phyloP scores from a whole-genome alignment of 35 echinoderm and acorn worm genomes.

The Ptychodera flava region DNA sequence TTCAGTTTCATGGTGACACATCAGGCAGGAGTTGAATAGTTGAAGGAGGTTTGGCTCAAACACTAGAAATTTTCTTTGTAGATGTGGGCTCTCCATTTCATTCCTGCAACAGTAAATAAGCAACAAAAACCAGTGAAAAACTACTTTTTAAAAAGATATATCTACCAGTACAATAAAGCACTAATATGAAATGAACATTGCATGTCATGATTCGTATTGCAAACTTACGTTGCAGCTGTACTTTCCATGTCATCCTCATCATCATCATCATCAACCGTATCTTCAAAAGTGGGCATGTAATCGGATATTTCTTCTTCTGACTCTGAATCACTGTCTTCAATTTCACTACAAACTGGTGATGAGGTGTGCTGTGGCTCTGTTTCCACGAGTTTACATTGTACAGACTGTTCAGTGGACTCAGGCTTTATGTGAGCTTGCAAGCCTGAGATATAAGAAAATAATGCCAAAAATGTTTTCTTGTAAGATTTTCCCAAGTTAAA shows the following conservation, averaged over 20 bases:
- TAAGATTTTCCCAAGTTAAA: too few species aligned
- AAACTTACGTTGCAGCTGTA: background rate
- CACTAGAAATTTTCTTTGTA: conserved; percentile 47
- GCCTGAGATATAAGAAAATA: background rate
- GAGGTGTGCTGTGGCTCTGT: background rate
- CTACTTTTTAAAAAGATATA: too few species aligned
- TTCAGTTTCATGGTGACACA: conserved; percentile 2
- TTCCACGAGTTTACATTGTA: background rate
- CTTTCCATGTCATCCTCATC: background rate
- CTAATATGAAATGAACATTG: background rate
- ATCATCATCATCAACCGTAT: background rate
- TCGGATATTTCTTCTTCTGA: background rate
- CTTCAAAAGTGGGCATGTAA: background rate
- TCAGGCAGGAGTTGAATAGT: conserved; percentile 29
- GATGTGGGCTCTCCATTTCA: background rate
- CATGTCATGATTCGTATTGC: background rate
- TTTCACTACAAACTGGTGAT: background rate
- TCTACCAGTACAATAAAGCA: too few species aligned
- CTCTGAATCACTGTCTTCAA: background rate
- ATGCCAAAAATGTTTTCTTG: background rate
- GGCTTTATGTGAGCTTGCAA: background rate
- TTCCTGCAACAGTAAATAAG: background rate
- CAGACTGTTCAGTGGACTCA: background rate
- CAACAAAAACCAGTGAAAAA: background rate
- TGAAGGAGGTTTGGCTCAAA: conserved; percentile 31